phyloP scores from a whole-genome alignment of 2,888 invertebrate genomes.

The Noctua janthina region DNA sequence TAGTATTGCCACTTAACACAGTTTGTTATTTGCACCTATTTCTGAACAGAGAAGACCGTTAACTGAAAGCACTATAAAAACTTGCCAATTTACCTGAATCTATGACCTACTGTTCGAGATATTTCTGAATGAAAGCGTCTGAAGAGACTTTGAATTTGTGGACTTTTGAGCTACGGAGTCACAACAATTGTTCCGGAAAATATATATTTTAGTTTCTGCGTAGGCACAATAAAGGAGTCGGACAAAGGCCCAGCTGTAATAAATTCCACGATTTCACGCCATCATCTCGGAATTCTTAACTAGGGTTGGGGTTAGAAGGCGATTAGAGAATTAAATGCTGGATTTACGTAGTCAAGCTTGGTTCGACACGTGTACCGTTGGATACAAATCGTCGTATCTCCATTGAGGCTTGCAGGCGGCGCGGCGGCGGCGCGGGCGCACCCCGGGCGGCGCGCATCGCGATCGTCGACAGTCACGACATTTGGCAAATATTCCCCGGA shows the following conservation, averaged over 20 bases:
- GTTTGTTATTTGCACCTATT: slow-evolving; percentile 55
- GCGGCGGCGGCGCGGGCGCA: slow-evolving; percentile 82
- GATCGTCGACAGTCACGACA: slow-evolving; percentile 89
- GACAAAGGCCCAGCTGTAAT: slow-evolving; percentile 52
- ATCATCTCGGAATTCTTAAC: slow-evolving; percentile 69
- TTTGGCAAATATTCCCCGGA: slow-evolving; percentile 89
- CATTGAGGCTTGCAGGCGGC: slow-evolving; percentile 81
- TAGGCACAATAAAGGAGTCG: background rate
- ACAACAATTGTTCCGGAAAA: background rate
- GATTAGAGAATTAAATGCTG: slow-evolving; percentile 77
- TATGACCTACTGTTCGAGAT: slow-evolving; percentile 53
- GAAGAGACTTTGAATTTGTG: slow-evolving; percentile 12
- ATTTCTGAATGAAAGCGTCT: slow-evolving; percentile 47
- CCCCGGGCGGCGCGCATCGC: slow-evolving; percentile 89
- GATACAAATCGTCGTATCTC: slow-evolving; percentile 87
- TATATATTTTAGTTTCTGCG: slow-evolving; percentile 14
- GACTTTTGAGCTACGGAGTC: slow-evolving; percentile 4
- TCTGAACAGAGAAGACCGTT: slow-evolving; percentile 59
- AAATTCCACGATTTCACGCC: slow-evolving; percentile 74
- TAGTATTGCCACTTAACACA: slow-evolving; percentile 59
- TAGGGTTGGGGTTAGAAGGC: slow-evolving; percentile 67
- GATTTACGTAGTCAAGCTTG: slow-evolving; percentile 76
- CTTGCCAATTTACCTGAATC: slow-evolving; percentile 51
- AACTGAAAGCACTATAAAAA: slow-evolving; percentile 60
- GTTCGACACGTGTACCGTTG: slow-evolving; percentile 87